Evolutionary conservation across 2,888 invertebrate species (phyloP), one percentile per base, ranked within the genome.

Genomic region (Achlya flavicornis): DNA sequence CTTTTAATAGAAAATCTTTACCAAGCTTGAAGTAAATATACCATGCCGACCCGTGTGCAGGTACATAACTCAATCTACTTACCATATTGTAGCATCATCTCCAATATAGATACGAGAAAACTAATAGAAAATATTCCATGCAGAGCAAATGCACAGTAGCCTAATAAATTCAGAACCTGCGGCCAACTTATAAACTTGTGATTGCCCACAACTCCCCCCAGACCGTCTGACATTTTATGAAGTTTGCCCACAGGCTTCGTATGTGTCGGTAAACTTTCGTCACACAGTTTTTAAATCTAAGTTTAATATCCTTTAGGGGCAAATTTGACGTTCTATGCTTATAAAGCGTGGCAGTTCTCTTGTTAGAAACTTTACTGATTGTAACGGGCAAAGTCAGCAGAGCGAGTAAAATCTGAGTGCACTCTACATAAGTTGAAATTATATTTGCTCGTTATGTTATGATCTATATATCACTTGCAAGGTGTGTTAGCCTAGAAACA

Each of bases 251-350:
- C 19, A 19, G 10, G 19, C 53, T 53, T 53, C 19, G 16, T 48
- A 46, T n/a, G 16, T 48, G 4, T 35, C 1, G n/a, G 16, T n/a
- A 19, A 48, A 48, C 8, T 53, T 53, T 16, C 48, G 7, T 53
- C 53, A 53, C 53, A 7, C 53, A 53, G 53, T 53, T 53, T 53
- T 53, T 53, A 53, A 19, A 53, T 53, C 19, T 53, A 53, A 53
- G 53, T 53, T 53, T 16, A 53, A 53, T 53, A 19, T 10, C 53
- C 53, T 53, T 53, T 53, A 10, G 19, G 19, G 10, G n/a, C n/a
- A 53, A 48, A 48, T n/a, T 48, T 48, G 19, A 53, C 53, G 19
- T 53, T 19, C 16, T 53, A 19, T 53, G 19, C n/a, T 53, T 19
- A 53, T 14, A 19, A 53, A 53, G 53, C 19, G 10, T 19, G 53